Evolutionary conservation across 1,140 invertebrate species (phyloP), one percentile per base, ranked within the genome.

Genomic region (Heliconius melpomene): DNA sequence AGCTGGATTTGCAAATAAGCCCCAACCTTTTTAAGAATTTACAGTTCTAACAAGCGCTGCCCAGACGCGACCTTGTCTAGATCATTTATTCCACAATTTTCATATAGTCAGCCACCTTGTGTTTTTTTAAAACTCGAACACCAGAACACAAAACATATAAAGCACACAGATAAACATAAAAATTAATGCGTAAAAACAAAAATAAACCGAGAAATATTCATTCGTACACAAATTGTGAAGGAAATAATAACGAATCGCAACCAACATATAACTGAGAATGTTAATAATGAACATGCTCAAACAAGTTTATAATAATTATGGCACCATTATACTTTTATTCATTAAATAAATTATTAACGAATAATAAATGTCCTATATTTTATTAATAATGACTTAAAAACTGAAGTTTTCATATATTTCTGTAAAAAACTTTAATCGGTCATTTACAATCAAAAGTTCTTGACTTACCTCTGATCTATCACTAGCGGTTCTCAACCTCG

Each of bases 391-490:
- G 54, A 23, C 20, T 23, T 57, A 18, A 57, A 57, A 2, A 20
- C 18, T 54, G 0, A 9, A 23, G 54, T 9, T 23, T 23, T 57
- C 8, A 57, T 29, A 29, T 29, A 29, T 29, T 29, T 29, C 2
- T 29, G 2, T 29, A 29, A 8, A 57, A 23, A 57, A 1, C 9
- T 40, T 11, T 11, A 11, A 40, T 38, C 38, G 20, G 1, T n/a
- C 0, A 54, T 54, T 20, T n/a, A 60, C 11, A 60, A 60, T 60
- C 3, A 23, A 60, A 26, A 66, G 18, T 57, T 57, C 7, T 8
- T 57, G n/a, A 71, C 82, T 86, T 83, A 94, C 93, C 90, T 95
- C 94, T 11, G 95, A 95, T 81, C 95, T 88, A 82, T 96, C 95
- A 82, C 95, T 95, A 50, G 93, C 93, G 29, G 94, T 95, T 72